These are phyloP conservation scores for Hoplostethus atlanticus DNA, from an alignment of 2,797 vertebrate species.

Conservation along the genomic window DNA sequence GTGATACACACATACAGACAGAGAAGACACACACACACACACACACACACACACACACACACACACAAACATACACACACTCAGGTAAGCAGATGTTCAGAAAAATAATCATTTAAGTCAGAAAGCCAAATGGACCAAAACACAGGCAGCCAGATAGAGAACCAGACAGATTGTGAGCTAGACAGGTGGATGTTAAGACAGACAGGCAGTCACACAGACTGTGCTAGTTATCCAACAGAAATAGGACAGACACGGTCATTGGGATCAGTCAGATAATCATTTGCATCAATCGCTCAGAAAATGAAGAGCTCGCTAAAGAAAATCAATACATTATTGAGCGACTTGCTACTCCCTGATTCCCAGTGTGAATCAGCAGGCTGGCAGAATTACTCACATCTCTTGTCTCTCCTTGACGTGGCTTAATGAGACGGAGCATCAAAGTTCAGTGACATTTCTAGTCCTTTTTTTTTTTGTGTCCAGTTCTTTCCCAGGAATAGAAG, in stretches of 20 bases:
- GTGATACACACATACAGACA: too few relatives aligned
- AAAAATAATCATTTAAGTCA: not conserved
- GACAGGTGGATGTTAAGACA: not conserved
- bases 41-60: not conserved
- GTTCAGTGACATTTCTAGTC: constrained; percentile 20
- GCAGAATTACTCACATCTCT: constrained; percentile 73
- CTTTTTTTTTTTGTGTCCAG: not conserved
- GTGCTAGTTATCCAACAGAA: constrained; percentile 13
- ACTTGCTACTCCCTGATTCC: constrained; percentile 46
- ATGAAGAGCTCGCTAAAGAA: constrained; percentile 50
- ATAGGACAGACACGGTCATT: not conserved
- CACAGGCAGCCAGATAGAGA: not conserved
- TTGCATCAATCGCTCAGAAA: constrained; percentile 45
- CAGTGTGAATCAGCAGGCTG: constrained; percentile 38
- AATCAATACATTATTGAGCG: constrained; percentile 75
- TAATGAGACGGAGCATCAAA: constrained; percentile 29
- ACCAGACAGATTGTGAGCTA: not conserved
- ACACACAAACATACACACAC: not conserved
- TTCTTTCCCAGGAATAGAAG: constrained; percentile 1
- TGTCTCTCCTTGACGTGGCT: constrained; percentile 15
- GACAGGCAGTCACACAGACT: not conserved
- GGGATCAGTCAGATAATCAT: constrained; percentile 43
- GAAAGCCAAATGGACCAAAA: not conserved
- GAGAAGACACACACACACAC: not conserved
- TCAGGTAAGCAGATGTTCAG: not conserved